phyloP scores from a whole-genome alignment of 2,888 invertebrate genomes.

The Lumbricus terrestris region DNA sequence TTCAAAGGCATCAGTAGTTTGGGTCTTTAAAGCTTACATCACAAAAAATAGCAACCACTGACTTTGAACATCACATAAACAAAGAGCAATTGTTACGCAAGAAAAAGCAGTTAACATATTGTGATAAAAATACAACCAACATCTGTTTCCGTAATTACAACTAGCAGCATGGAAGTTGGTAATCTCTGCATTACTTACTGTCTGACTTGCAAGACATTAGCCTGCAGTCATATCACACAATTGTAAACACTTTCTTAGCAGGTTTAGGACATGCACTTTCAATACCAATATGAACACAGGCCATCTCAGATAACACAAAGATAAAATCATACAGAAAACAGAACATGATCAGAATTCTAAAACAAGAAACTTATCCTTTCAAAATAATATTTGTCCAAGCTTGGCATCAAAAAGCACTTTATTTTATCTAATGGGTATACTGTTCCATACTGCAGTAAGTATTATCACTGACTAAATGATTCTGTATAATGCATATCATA shows the following conservation, averaged over 20 bases:
- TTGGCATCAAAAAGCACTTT: background rate
- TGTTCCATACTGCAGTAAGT: background rate
- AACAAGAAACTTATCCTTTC: background rate
- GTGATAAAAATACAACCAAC: constrained; percentile 10
- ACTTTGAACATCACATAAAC: background rate
- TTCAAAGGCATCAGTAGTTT: background rate
- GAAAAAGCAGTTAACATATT: background rate
- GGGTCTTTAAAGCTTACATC: background rate
- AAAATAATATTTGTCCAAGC: background rate
- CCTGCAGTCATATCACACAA: constrained; percentile 3
- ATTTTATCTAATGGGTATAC: background rate
- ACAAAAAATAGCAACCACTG: background rate
- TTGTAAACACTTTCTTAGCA: background rate
- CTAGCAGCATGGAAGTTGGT: background rate
- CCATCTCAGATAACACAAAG: background rate
- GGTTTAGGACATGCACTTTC: background rate
- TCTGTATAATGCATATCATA: background rate
- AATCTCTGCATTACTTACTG: background rate
- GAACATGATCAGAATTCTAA: background rate
- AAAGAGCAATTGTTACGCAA: background rate
- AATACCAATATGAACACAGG: background rate
- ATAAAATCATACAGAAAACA: background rate
- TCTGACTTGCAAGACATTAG: background rate
- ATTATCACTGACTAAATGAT: background rate
- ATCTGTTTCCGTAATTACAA: background rate